Percentiles rank a stretch among this genome's conserved stretches.
Conservation (phyloP, 2,797 vertebrate species). For the Pseudopleuronectes americanus region DNA sequence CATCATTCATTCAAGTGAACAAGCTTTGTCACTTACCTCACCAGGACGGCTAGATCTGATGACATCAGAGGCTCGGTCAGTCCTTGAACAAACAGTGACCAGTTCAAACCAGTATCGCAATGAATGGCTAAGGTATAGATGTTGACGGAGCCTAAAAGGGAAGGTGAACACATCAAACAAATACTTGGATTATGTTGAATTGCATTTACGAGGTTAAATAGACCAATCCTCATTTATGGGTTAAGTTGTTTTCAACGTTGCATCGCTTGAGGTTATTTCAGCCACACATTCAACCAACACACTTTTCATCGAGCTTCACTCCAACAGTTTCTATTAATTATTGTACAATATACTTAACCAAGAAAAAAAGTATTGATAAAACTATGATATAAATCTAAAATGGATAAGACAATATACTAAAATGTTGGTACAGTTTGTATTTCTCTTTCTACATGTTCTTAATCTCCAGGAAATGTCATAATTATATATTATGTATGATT, state of each 20-base stretch:
- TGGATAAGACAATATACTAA: no score
- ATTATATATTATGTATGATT: no score
- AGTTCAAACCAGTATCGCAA: constrained; percentile 76
- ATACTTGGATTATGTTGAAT: neutral
- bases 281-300: neutral
- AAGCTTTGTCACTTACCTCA: constrained; percentile 74
- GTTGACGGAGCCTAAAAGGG: constrained; percentile 68
- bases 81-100: constrained; percentile 67
- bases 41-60: constrained; percentile 52
- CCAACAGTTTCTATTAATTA: neutral
- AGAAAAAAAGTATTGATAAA: no score
- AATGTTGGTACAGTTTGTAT: no score
- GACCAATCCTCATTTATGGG: neutral
- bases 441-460: no score
- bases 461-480: no score
- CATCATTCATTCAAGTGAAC: neutral
- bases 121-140: constrained; percentile 10
- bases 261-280: neutral
- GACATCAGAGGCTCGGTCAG: constrained; percentile 57
- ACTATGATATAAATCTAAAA: no score
- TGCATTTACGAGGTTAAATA: neutral
- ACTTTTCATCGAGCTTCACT: neutral
- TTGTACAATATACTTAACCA: no score
- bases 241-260: neutral
- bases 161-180: neutral